Conservation (phyloP, 2,113 vertebrate species). For the Malurus elegans region DNA sequence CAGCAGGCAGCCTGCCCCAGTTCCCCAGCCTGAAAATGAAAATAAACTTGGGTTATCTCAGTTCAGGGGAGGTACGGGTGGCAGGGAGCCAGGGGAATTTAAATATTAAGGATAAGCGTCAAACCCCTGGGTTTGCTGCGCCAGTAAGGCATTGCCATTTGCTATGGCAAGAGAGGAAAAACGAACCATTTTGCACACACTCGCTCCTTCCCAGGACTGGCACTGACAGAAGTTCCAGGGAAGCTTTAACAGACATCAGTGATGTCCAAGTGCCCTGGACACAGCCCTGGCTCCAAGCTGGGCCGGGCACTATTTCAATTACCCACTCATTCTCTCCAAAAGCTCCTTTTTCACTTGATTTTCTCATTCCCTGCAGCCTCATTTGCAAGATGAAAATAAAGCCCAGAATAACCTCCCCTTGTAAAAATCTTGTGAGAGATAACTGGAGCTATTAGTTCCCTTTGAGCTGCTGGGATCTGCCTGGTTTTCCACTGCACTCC, state of each 20-base stretch:
- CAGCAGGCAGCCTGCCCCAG: not conserved
- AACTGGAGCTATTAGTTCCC: not conserved
- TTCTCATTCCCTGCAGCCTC: not conserved
- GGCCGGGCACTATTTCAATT: not conserved
- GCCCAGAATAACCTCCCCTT: not conserved
- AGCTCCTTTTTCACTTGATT: not conserved
- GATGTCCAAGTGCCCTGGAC: not conserved
- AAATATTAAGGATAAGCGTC: not conserved
- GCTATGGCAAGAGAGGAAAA: not conserved
- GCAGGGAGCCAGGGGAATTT: too few relatives aligned
- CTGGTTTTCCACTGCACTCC: not conserved
- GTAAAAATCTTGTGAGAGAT: not conserved
- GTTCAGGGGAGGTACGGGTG: fast-evolving
- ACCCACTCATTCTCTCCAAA: fast-evolving
- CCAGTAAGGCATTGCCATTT: not conserved
- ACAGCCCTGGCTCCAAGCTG: not conserved
- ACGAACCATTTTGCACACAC: not conserved
- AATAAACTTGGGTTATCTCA: not conserved
- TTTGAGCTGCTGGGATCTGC: not conserved
- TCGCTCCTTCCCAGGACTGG: fast-evolving
- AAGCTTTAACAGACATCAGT: not conserved
- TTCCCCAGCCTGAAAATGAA: not conserved
- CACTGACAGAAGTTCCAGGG: not conserved
- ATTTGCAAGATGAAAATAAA: not conserved
- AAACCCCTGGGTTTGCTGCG: not conserved